These are phyloP conservation scores for Watsonalla binaria DNA, from an alignment of 2,888 invertebrate species.

Conservation along the genomic window DNA sequence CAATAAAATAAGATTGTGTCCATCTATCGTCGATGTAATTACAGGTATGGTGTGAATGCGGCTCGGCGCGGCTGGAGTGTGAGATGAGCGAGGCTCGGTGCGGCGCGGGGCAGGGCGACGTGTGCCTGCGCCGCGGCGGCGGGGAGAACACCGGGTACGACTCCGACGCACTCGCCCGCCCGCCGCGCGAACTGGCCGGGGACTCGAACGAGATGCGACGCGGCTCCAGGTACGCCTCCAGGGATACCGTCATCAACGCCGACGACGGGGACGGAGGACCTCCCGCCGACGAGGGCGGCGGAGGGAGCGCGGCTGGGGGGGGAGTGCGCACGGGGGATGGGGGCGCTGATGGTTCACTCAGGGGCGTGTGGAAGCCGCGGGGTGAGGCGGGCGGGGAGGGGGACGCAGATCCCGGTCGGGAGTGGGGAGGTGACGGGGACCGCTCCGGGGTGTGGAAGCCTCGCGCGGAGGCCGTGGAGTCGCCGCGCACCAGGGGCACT, in stretches of 20 bases:
- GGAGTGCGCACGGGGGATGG: constrained; percentile 60
- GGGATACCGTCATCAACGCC: constrained; percentile 89
- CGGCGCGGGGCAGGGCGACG: constrained; percentile 66
- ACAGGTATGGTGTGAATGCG: constrained; percentile 94
- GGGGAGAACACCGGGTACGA: constrained; percentile 92
- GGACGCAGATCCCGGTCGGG: constrained; percentile 78
- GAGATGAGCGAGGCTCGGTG: constrained; percentile 87
- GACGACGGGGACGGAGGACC: constrained; percentile 89
- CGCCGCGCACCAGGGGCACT: constrained; percentile 74
- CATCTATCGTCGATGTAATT: constrained; percentile 60
- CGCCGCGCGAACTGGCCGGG: constrained; percentile 83
- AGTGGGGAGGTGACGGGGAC: constrained; percentile 40
- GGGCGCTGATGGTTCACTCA: constrained; percentile 77
- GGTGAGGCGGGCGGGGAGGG: constrained; percentile 51
- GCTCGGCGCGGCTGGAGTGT: constrained; percentile 84
- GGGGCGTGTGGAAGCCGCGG: constrained; percentile 89
- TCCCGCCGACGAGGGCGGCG: constrained; percentile 41
- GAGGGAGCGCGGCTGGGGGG: constrained; percentile 68
- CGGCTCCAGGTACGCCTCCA: constrained; percentile 92
- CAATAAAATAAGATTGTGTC: constrained; percentile 5
- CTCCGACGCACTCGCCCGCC: constrained; percentile 85
- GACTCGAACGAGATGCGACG: constrained; percentile 89
- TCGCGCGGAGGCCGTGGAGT: constrained; percentile 76
- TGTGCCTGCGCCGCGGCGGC: constrained; percentile 83
- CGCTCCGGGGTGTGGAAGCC: constrained; percentile 75